Evolutionary conservation across 2,797 vertebrate genomes (phyloP).

Genomic region (Micrastur ruficollis): DNA sequence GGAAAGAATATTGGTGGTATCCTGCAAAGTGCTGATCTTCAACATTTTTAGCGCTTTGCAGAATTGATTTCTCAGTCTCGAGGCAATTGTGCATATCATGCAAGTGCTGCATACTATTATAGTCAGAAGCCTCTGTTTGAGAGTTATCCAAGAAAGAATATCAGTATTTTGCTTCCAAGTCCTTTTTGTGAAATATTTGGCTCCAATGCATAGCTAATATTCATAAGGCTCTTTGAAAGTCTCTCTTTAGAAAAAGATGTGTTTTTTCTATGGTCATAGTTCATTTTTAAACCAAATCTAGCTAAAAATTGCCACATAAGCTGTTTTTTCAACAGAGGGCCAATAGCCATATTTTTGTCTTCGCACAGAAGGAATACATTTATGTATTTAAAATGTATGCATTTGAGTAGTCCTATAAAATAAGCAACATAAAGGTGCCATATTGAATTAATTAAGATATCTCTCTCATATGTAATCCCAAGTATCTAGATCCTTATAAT

Average conservation of each 20-base stretch:
- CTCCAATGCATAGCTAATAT: conserved; percentile 21
- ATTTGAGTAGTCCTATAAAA: conserved; percentile 23
- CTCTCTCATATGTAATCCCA: not conserved
- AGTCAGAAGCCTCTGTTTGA: conserved; percentile 38
- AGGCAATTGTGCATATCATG: conserved; percentile 44
- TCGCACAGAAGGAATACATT: not conserved
- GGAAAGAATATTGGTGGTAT: not conserved
- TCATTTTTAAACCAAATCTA: conserved; percentile 23
- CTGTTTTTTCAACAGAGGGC: not conserved
- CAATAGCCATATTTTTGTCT: conserved; percentile 7
- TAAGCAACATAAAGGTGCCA: not conserved
- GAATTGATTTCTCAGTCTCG: conserved; percentile 32
- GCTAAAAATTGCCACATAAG: conserved; percentile 25
- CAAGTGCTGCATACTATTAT: conserved; percentile 24
- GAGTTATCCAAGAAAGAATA: conserved; percentile 42
- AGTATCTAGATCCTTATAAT: not conserved
- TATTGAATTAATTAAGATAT: conserved; percentile 37
- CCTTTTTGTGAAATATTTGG: conserved; percentile 40
- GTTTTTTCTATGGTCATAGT: not conserved
- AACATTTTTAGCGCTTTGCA: conserved; percentile 19
- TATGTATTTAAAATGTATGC: not conserved
- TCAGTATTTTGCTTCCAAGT: conserved; percentile 30
- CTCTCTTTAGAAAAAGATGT: not conserved
- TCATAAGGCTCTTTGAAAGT: conserved; percentile 43
- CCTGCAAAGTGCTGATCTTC: conserved; percentile 24